phyloP scores from a whole-genome alignment of 1,140 invertebrate genomes.

The Penaeus vannamei region DNA sequence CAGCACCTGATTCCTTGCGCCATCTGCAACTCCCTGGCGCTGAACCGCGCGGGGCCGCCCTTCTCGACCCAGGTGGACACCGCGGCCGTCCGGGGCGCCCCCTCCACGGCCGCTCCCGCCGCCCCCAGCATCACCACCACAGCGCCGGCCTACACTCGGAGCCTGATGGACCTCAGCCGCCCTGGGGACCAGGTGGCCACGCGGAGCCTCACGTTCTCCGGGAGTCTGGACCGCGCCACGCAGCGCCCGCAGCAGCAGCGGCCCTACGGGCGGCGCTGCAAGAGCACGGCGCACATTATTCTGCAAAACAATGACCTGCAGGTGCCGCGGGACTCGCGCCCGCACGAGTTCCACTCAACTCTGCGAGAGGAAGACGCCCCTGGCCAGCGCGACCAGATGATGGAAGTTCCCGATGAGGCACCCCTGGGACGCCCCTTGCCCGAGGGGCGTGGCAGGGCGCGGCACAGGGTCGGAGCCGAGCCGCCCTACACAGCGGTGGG shows the following conservation, averaged over 20 bases:
- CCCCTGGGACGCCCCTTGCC: neutral
- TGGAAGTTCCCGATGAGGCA: neutral
- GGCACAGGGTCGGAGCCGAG: neutral
- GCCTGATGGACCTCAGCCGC: conserved; percentile 40
- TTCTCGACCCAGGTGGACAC: too few relatives aligned
- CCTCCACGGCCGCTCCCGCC: neutral
- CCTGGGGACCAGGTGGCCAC: conserved; percentile 18
- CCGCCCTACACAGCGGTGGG: neutral
- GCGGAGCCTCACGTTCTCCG: conserved; percentile 58
- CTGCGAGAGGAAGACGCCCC: neutral
- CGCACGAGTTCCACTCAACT: conserved; percentile 62
- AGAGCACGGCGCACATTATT: conserved; percentile 81
- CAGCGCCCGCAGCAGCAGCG: conserved; percentile 68
- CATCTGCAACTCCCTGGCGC: too few relatives aligned
- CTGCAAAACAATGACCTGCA: conserved; percentile 67
- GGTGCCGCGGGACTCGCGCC: conserved; percentile 30
- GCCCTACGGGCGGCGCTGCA: conserved; percentile 74
- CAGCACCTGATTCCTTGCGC: too few relatives aligned
- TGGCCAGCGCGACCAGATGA: neutral
- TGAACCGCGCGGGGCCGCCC: too few relatives aligned
- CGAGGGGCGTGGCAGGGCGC: conserved; percentile 40
- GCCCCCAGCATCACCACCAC: neutral
- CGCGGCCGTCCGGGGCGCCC: neutral
- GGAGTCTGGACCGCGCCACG: conserved; percentile 32
- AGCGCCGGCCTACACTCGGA: neutral